A percentile compares a stretch with the other conserved stretches of the same genome.
phyloP scores from a whole-genome alignment of 2,888 invertebrate genomes.

The Rotaria socialis region DNA sequence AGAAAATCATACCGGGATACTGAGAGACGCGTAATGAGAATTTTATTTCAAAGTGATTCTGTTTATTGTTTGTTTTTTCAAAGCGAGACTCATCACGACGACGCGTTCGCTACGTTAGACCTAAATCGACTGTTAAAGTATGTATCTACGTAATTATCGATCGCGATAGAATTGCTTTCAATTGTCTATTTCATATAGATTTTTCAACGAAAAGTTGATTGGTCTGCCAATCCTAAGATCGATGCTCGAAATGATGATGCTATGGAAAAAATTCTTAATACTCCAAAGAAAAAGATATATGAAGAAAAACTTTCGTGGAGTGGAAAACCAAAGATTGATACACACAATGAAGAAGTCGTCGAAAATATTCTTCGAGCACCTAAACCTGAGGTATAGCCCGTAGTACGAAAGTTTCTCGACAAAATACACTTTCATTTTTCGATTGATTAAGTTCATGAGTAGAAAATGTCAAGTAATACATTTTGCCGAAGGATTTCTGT shows the following conservation, averaged over 20 bases:
- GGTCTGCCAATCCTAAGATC: background rate
- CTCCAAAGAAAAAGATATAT: background rate
- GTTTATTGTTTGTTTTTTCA: background rate
- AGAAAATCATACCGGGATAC: background rate
- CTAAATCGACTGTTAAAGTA: background rate
- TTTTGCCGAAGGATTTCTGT: too few species aligned
- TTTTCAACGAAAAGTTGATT: background rate
- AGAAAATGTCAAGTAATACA: too few species aligned
- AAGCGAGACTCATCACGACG: background rate
- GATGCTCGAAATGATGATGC: background rate
- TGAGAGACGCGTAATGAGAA: background rate
- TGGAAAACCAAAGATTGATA: background rate
- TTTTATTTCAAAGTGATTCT: background rate
- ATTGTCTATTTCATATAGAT: background rate
- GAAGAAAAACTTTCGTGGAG: background rate
- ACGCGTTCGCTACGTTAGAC: background rate
- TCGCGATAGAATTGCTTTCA: background rate
- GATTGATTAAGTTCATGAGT: too few species aligned
- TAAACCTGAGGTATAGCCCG: background rate
- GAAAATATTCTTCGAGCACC: background rate
- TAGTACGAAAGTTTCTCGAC: too few species aligned
- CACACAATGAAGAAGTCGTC: background rate
- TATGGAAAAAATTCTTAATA: background rate
- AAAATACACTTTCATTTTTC: too few species aligned
- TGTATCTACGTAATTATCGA: background rate